Evolutionary conservation across 2,113 vertebrate species (phyloP).

Genomic region (Canis aureus): DNA sequence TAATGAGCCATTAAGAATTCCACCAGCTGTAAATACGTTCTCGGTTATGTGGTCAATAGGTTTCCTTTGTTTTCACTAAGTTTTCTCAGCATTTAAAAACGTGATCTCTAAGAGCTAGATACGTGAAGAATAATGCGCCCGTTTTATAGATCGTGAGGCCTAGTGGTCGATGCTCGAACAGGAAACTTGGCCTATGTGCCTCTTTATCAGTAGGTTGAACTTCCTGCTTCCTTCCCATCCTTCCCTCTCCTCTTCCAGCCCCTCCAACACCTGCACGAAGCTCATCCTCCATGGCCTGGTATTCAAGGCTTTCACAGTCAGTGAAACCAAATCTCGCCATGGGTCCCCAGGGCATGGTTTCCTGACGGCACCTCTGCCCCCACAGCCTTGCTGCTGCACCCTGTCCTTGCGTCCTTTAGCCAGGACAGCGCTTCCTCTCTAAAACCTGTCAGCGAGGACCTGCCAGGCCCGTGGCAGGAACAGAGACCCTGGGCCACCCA

Average conservation of each 20-base stretch:
- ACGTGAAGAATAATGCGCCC: not conserved
- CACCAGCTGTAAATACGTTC: not conserved
- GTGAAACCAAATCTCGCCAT: not conserved
- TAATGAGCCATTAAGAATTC: not conserved
- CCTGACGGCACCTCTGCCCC: not conserved
- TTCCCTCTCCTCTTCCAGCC: not conserved
- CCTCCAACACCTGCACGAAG: not conserved
- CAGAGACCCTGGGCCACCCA: not conserved
- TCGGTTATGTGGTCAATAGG: not conserved
- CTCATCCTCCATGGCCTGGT: not conserved
- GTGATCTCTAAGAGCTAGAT: not conserved
- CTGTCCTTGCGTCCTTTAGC: not conserved
- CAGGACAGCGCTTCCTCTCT: not conserved
- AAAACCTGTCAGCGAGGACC: not conserved
- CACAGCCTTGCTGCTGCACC: not conserved
- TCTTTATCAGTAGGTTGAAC: not conserved
- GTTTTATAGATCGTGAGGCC: not conserved
- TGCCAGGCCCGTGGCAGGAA: not conserved
- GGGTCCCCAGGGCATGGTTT: not conserved
- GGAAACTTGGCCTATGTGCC: rapidly evolving
- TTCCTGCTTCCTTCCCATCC: not conserved
- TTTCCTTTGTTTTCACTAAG: not conserved
- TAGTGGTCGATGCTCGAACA: not conserved
- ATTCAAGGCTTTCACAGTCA: not conserved
- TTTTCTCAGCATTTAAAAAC: not conserved